Base-by-base conservation (phyloP, 2,797 vertebrate genomes). In the Lithobates sylvaticus region DNA sequence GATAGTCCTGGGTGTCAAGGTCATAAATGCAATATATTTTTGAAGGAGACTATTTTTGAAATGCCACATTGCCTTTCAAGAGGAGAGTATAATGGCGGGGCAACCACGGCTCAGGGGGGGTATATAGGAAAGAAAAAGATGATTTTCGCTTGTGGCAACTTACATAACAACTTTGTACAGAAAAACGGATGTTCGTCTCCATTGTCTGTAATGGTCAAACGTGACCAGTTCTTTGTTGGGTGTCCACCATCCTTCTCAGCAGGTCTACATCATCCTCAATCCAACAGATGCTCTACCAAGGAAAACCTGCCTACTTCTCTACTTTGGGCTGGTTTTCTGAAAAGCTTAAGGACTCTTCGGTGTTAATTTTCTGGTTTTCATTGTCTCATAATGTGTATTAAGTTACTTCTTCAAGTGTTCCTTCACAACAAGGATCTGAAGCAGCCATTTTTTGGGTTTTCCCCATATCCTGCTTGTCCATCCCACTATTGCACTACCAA, bases 41-140 rank as follows among this genome's bases (percentile, higher is more conserved):
- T 10, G 27, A 29, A 23, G 65, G 29, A 50, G 32, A 18, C 27
- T 12, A 69, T 47, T 50, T 50, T 42, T 18, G n/a, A 69, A 26
- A 79, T 42, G 78, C 68, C 78, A 81, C 42, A 54, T 71, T 81
- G 78, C 78, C 78, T 71, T 81, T 81, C 68, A 26, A 71, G 78
- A 71, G 3, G 21, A 58, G 68, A 26, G 18, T 50, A 29, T 26
- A 44, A 3, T 54, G n/a, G 26, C 26, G 10, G 10, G 23, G 12
- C 73, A 54, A 26, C 47, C 27, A 29, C 26, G 23, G 36, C 34
- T 67, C 61, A 44, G 34, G 61, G 36, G 9, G 36, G 5, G n/a
- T 27, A 36, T 39, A 15, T 26, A 42, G 5, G 78, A 5, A 54
- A 34, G 16, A 42, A 44, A 64, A 69, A 21, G 26, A 50, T 12